Conservation (phyloP, 2,113 vertebrate species). For the Cardinalis cardinalis region DNA sequence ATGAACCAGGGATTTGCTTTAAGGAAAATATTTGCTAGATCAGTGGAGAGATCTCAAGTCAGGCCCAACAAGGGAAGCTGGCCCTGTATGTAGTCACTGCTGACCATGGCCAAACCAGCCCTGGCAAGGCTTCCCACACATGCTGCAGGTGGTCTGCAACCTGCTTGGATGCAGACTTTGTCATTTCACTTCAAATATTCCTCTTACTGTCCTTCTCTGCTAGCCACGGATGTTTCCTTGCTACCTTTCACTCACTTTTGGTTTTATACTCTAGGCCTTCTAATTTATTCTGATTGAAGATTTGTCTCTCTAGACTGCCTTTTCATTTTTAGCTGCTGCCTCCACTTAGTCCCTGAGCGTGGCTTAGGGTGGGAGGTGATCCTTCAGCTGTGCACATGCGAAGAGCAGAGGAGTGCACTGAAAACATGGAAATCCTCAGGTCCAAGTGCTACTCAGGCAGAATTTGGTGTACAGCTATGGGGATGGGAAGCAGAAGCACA, state of each 20-base stretch:
- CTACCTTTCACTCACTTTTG: not conserved
- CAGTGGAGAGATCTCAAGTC: not conserved
- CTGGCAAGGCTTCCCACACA: not conserved
- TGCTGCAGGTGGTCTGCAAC: not conserved
- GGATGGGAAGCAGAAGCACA: not conserved
- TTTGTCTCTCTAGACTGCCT: not conserved
- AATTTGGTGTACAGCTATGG: not conserved
- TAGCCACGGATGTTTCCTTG: not conserved
- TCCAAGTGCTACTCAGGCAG: not conserved
- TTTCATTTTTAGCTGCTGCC: not conserved
- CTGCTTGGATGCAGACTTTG: not conserved
- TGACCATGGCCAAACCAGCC: not conserved
- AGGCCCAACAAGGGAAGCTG: not conserved
- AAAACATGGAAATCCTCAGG: not conserved
- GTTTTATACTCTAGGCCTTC: not conserved
- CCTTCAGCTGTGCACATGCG: not conserved
- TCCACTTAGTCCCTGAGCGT: not conserved
- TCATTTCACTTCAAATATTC: not conserved
- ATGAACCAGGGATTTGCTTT: not conserved
- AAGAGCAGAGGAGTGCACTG: not conserved
- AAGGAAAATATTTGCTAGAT: not conserved
- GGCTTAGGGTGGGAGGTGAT: not conserved
- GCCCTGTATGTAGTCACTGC: accelerated
- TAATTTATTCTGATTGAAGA: not conserved
- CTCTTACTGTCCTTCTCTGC: not conserved